Evolutionary conservation across 1,140 invertebrate species (phyloP).

Genomic region (Drosophila orosa): DNA sequence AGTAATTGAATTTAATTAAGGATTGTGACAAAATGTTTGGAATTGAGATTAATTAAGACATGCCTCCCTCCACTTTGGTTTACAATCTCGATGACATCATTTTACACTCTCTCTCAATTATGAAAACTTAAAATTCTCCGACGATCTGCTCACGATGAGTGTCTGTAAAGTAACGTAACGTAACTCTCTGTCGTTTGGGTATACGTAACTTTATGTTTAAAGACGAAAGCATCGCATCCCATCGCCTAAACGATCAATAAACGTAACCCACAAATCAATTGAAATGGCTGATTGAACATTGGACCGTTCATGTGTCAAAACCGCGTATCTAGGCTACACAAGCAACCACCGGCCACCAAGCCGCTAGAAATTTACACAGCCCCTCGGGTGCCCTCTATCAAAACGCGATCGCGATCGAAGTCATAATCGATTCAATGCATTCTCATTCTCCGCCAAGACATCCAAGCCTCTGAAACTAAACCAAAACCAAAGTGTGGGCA

Average conservation of each 20-base stretch:
- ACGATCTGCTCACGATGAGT: slow-evolving; percentile 46
- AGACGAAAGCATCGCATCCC: slow-evolving; percentile 15
- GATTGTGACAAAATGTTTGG: slow-evolving; percentile 30
- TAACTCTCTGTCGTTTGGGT: background rate
- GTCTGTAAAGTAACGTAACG: slow-evolving; percentile 12
- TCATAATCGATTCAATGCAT: slow-evolving; percentile 74
- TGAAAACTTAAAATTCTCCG: slow-evolving; percentile 45
- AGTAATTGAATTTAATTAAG: slow-evolving; percentile 75
- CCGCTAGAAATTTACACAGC: slow-evolving; percentile 61
- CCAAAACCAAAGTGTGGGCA: slow-evolving; percentile 48
- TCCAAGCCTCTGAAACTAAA: slow-evolving; percentile 15
- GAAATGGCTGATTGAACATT: slow-evolving; percentile 68
- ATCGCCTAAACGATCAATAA: slow-evolving; percentile 52
- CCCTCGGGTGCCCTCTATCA: slow-evolving; percentile 35
- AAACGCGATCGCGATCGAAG: slow-evolving; percentile 49
- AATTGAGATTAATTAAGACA: slow-evolving; percentile 64
- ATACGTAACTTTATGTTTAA: slow-evolving; percentile 9
- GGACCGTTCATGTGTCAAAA: slow-evolving; percentile 67
- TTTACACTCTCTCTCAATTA: slow-evolving; percentile 20
- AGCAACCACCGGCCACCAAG: slow-evolving; percentile 18
- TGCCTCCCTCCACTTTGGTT: slow-evolving; percentile 22
- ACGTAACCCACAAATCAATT: slow-evolving; percentile 73
- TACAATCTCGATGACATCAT: slow-evolving; percentile 31
- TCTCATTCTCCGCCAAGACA: slow-evolving; percentile 20
- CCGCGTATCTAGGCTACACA: slow-evolving; percentile 58